These are phyloP conservation scores for Onychostoma macrolepis DNA, from an alignment of 2,113 vertebrate species.

Conservation along the genomic window DNA sequence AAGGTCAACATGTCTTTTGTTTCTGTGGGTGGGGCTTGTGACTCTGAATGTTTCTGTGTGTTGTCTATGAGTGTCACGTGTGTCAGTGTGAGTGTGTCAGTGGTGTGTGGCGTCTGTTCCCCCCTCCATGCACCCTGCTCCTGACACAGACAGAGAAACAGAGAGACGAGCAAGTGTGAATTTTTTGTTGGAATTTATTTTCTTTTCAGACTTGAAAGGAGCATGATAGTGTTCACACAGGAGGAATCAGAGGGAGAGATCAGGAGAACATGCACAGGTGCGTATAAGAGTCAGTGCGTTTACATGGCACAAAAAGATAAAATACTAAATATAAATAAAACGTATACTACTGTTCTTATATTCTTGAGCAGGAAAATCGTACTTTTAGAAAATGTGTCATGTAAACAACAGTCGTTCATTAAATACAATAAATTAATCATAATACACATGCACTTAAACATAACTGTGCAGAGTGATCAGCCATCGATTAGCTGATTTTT, in stretches of 20 bases:
- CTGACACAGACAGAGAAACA: conserved; percentile 73
- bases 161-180: conserved; percentile 53
- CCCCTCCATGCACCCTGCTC: conserved; percentile 63
- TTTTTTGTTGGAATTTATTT: conserved; percentile 57
- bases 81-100: conserved; percentile 34
- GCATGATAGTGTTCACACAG: conserved; percentile 40
- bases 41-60: conserved; percentile 11
- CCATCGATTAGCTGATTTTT: not conserved
- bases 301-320: conserved; percentile 62
- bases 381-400: conserved; percentile 31
- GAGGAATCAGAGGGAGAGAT: conserved; percentile 47
- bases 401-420: conserved; percentile 57
- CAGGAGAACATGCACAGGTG: conserved; percentile 56
- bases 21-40: not conserved
- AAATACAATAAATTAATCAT: conserved; percentile 50
- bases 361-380: conserved; percentile 37
- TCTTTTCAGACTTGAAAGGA: conserved; percentile 40
- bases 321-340: conserved; percentile 9
- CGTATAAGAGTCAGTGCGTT: conserved; percentile 66
- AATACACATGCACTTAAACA: conserved; percentile 47
- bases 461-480: conserved; percentile 10
- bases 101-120: conserved; percentile 59
- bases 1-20: not conserved
- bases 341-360: conserved; percentile 25
- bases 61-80: conserved; percentile 27